A percentile compares a stretch with the other conserved stretches of the same genome.
phyloP scores from a whole-genome alignment of 2,113 vertebrate genomes.

The Serilophus lunatus region DNA sequence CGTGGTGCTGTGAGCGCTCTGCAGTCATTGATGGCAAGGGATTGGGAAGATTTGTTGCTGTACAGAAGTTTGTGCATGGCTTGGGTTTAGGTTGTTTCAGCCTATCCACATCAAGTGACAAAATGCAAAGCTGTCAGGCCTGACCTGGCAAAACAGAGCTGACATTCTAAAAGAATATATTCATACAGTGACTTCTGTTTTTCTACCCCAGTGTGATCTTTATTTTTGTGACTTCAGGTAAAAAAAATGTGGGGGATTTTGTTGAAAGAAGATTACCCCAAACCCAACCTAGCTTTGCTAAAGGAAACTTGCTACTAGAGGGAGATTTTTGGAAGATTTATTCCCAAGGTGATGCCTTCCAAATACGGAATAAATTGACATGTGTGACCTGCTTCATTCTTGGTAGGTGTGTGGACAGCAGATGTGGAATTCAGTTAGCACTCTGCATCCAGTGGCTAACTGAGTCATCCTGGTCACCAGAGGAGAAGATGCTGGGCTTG shows the following conservation, averaged over 20 bases:
- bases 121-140: background rate
- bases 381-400: background rate
- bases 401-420: background rate
- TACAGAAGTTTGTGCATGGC: background rate
- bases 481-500: background rate
- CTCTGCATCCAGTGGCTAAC: background rate
- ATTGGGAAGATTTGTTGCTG: slow-evolving; percentile 2
- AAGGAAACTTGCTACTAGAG: background rate
- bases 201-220: background rate
- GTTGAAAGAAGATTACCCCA: background rate
- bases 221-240: background rate
- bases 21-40: background rate
- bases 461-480: background rate
- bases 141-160: background rate
- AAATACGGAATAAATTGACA: background rate
- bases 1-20: background rate
- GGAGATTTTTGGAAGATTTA: background rate
- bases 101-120: background rate
- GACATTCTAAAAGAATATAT: background rate
- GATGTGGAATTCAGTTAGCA: background rate
- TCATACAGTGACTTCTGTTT: background rate
- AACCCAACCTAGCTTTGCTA: background rate
- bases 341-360: background rate
- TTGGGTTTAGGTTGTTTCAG: background rate
- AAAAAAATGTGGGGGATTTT: background rate